These are phyloP conservation scores for Sander vitreus DNA, from an alignment of 2,113 vertebrate species.

Conservation along the genomic window DNA sequence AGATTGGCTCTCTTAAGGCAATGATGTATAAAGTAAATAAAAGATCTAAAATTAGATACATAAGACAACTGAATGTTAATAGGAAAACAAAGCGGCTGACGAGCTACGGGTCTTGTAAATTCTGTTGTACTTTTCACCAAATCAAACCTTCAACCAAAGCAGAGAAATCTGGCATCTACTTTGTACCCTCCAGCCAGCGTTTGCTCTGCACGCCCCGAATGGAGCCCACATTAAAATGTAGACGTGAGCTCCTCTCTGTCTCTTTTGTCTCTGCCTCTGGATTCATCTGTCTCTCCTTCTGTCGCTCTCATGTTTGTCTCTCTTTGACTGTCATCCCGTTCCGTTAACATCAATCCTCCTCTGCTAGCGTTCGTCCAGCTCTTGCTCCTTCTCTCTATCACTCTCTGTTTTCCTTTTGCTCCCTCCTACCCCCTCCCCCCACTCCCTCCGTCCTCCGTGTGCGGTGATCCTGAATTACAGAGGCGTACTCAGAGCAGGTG, in stretches of 20 bases:
- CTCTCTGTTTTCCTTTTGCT: not conserved
- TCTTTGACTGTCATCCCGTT: slow-evolving; percentile 32
- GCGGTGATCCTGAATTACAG: slow-evolving; percentile 38
- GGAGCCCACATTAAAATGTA: slow-evolving; percentile 18
- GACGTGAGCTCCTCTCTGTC: not conserved
- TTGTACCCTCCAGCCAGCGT: not conserved
- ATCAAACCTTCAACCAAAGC: not conserved
- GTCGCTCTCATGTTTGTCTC: slow-evolving; percentile 30
- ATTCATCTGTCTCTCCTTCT: slow-evolving; percentile 24
- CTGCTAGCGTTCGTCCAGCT: not conserved
- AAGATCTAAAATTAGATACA: not conserved
- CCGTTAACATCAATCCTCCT: slow-evolving; percentile 29
- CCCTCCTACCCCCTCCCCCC: not conserved
- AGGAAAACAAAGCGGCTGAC: not conserved
- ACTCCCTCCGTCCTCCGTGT: not conserved
- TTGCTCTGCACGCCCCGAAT: slow-evolving; percentile 21
- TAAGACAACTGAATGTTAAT: not conserved
- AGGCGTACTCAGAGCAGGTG: slow-evolving; percentile 53
- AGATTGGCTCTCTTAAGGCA: not conserved
- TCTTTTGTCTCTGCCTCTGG: slow-evolving; percentile 14
- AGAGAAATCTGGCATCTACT: not conserved
- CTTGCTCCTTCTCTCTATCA: not conserved
- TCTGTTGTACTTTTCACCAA: slow-evolving; percentile 2
- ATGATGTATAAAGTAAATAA: not conserved
- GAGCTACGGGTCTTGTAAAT: not conserved